Conservation (phyloP, 2,113 vertebrate genomes). For the Lamprotornis superbus region DNA sequence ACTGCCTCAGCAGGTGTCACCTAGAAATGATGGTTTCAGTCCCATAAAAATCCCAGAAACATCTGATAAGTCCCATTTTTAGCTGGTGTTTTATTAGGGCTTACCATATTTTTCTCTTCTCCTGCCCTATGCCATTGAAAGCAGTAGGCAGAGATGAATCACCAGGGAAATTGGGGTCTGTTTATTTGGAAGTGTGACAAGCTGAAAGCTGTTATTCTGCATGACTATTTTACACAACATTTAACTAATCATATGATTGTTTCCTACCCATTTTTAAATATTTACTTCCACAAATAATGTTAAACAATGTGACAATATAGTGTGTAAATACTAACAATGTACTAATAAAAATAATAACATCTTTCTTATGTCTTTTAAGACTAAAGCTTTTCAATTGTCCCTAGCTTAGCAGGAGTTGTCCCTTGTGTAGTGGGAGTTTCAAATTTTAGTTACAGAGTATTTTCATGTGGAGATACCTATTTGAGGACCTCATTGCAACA, state of each 20-base stretch:
- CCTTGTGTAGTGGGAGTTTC: neutral
- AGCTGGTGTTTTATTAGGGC: neutral
- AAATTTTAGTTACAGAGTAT: neutral
- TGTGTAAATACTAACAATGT: neutral
- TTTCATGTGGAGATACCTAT: neutral
- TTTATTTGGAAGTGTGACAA: slow-evolving; percentile 8
- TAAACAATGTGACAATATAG: neutral
- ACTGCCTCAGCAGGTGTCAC: neutral
- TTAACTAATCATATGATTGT: neutral
- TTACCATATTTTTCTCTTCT: neutral
- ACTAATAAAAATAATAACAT: neutral
- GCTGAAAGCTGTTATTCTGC: slow-evolving; percentile 9
- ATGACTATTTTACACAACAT: neutral
- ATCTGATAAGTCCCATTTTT: neutral
- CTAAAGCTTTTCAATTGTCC: neutral
- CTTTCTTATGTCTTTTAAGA: neutral
- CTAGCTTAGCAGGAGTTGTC: neutral
- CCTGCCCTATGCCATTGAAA: neutral
- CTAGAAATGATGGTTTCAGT: neutral
- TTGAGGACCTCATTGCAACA: neutral
- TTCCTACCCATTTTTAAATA: neutral
- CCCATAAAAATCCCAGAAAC: neutral
- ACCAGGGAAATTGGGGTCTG: neutral
- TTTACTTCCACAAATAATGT: slow-evolving; percentile 4
- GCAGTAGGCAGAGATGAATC: slow-evolving; percentile 50